These are phyloP conservation scores for Enhydra lutris DNA, from an alignment of 2,113 vertebrate genomes.

Conservation along the genomic window DNA sequence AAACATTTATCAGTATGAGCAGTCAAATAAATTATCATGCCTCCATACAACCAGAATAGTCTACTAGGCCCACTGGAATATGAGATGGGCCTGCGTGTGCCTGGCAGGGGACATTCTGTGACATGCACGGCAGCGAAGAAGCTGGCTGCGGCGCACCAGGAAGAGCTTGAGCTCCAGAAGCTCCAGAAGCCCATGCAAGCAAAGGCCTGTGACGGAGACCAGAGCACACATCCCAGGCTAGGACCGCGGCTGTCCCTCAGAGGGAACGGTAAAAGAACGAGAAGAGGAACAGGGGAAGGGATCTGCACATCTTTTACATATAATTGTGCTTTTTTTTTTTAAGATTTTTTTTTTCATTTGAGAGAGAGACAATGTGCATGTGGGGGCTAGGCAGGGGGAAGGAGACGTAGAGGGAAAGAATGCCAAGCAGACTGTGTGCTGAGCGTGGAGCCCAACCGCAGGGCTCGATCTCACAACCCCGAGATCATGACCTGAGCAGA, in stretches of 20 bases:
- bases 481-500: not conserved
- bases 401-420: not conserved
- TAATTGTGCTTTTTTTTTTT: not conserved
- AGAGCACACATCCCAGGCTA: not conserved
- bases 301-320: not conserved
- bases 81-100: not conserved
- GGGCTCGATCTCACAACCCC: not conserved
- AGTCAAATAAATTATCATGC: not conserved
- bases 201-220: not conserved
- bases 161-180: not conserved
- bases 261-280: not conserved
- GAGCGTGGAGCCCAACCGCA: accelerated
- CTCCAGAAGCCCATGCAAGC: not conserved
- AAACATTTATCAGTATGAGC: not conserved
- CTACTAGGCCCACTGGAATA: too few relatives aligned
- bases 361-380: not conserved
- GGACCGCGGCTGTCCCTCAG: not conserved
- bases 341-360: not conserved
- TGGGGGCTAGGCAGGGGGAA: not conserved
- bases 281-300: not conserved
- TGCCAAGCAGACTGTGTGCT: not conserved
- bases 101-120: not conserved
- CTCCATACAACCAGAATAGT: not conserved
- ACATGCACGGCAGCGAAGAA: not conserved
- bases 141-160: not conserved